phyloP scores from a whole-genome alignment of 1,140 invertebrate species.

The Penaeus chinensis region DNA sequence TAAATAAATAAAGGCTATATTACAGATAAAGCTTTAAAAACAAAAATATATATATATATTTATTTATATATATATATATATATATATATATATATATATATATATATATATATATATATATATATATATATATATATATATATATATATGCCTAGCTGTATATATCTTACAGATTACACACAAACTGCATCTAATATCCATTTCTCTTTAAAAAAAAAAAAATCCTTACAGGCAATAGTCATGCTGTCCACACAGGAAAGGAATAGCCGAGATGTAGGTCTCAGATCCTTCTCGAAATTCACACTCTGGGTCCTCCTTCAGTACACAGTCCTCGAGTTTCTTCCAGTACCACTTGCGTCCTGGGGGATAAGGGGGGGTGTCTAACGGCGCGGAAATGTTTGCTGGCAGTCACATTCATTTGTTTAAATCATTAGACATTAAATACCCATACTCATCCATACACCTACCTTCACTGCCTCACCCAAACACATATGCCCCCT shows the following conservation, averaged over 20 bases:
- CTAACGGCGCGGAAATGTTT: neutral
- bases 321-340: conserved; percentile 88
- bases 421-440: too few relatives aligned
- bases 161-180: neutral
- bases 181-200: neutral
- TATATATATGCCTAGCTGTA: too few relatives aligned
- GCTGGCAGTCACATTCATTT: neutral
- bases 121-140: too few relatives aligned
- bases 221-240: conserved; percentile 83
- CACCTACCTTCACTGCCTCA: neutral
- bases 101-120: too few relatives aligned
- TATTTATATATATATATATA: too few relatives aligned
- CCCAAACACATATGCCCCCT: neutral
- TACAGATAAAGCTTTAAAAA: too few relatives aligned
- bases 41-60: too few relatives aligned
- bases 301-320: conserved; percentile 85
- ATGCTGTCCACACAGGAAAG: conserved; percentile 88
- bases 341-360: conserved; percentile 67
- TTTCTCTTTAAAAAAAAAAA: neutral
- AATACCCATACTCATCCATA: neutral
- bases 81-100: too few relatives aligned
- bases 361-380: neutral
- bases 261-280: conserved; percentile 47
- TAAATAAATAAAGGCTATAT: too few relatives aligned
- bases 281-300: conserved; percentile 77